These are phyloP conservation scores for Arvicanthis niloticus DNA, from an alignment of 2,113 vertebrate species.

Conservation along the genomic window DNA sequence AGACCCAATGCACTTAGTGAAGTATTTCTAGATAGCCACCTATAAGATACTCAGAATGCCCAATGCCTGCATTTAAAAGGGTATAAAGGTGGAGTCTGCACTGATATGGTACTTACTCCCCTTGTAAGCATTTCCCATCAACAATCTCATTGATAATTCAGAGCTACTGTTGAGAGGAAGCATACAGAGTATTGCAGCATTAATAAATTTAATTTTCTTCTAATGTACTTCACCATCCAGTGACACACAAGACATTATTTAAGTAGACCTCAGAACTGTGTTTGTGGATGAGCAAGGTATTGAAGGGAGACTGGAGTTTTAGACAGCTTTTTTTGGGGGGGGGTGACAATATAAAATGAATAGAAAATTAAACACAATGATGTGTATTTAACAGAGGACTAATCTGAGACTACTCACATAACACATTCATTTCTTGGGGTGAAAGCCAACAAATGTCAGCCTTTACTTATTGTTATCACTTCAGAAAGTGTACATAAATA, in stretches of 20 bases:
- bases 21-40: conserved; percentile 38
- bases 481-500: not conserved
- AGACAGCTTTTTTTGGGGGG: not conserved
- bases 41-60: conserved; percentile 38
- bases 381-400: not conserved
- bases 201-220: conserved; percentile 62
- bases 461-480: not conserved
- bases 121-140: conserved; percentile 56
- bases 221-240: conserved; percentile 26
- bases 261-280: not conserved
- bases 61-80: conserved; percentile 60
- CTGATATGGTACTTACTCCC: conserved; percentile 21
- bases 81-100: conserved; percentile 56
- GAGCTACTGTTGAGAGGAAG: conserved; percentile 54
- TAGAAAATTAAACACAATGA: conserved; percentile 17
- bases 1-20: conserved; percentile 1
- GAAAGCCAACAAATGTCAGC: not conserved
- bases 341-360: conserved; percentile 7
- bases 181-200: not conserved
- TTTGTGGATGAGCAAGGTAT: conserved; percentile 20
- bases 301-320: not conserved
- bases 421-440: not conserved
- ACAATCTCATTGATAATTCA: conserved; percentile 68
- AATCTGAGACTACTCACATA: not conserved
- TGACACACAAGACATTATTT: not conserved